Conservation (phyloP, 2,113 vertebrate genomes). For the Mus pahari region DNA sequence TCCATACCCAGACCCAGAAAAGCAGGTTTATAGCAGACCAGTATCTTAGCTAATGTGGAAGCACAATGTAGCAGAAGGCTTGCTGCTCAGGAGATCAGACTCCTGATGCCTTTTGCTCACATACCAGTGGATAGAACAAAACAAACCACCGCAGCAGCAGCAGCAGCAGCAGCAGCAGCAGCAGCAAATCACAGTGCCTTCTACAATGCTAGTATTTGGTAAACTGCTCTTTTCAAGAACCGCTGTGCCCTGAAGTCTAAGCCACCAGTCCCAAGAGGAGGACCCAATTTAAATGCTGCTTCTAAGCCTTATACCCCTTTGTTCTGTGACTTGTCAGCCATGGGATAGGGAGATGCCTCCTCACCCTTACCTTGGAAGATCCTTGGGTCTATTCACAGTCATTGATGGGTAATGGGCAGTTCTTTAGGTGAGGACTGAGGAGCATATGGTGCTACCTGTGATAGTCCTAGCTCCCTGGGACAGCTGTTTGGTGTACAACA, state of each 20-base stretch:
- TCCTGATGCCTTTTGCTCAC: constrained; percentile 36
- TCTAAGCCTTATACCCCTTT: neutral
- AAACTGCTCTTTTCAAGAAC: constrained; percentile 38
- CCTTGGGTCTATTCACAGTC: neutral
- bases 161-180: neutral
- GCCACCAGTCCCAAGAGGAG: neutral
- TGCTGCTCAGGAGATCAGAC: neutral
- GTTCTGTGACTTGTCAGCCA: constrained; percentile 24
- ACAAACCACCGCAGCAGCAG: neutral
- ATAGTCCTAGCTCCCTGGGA: constrained; percentile 50
- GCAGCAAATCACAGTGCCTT: neutral
- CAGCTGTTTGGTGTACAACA: constrained; percentile 55
- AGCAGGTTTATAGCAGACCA: neutral
- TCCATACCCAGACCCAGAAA: neutral
- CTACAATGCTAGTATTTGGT: neutral
- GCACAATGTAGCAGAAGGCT: neutral
- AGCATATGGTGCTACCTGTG: constrained; percentile 44
- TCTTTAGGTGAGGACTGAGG: constrained; percentile 33
- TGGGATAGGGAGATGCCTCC: neutral
- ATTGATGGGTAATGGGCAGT: constrained; percentile 7
- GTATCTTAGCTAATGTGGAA: neutral
- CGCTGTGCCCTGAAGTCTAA: neutral
- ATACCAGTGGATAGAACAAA: neutral
- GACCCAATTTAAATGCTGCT: neutral
- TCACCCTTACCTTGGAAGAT: neutral